Percentiles rank a stretch among this genome's conserved stretches.
These are phyloP conservation scores for Eulemur mongoz DNA, from an alignment of 2,797 vertebrate species.

Conservation along the genomic window DNA sequence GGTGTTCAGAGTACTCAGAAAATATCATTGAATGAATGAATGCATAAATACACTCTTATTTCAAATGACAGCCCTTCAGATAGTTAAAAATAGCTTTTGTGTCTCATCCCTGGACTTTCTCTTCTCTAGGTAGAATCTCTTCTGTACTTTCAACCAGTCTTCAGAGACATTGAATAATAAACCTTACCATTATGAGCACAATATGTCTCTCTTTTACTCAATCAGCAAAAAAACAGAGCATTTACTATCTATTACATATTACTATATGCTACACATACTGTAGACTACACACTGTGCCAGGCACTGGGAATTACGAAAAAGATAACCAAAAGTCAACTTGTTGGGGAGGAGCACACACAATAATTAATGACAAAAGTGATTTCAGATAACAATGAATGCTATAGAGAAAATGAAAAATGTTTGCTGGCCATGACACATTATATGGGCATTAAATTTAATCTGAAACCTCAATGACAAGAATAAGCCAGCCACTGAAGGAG, in stretches of 20 bases:
- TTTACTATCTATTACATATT: neutral
- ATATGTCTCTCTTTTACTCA: neutral
- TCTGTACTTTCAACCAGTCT: neutral
- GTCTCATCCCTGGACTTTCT: neutral
- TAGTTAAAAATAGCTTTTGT: neutral
- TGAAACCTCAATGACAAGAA: neutral
- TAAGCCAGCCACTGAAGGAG: neutral
- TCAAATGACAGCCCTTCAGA: slow-evolving; percentile 3
- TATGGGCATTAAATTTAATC: neutral
- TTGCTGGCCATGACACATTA: neutral
- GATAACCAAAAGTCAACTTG: neutral
- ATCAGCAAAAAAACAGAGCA: neutral
- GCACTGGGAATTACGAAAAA: neutral
- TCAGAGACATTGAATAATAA: neutral
- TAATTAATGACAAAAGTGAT: neutral
- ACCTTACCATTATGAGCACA: neutral
- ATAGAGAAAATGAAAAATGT: slow-evolving; percentile 2
- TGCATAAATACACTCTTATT: slow-evolving; percentile 1
- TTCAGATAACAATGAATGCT: neutral
- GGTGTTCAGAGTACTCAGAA: neutral
- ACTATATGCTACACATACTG: too few relatives aligned
- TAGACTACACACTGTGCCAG: neutral
- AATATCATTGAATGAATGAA: neutral
- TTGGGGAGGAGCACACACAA: neutral
- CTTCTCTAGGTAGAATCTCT: neutral